These are phyloP conservation scores for Pseudocheirus occidentalis DNA, from an alignment of 2,797 vertebrate species.

Conservation along the genomic window DNA sequence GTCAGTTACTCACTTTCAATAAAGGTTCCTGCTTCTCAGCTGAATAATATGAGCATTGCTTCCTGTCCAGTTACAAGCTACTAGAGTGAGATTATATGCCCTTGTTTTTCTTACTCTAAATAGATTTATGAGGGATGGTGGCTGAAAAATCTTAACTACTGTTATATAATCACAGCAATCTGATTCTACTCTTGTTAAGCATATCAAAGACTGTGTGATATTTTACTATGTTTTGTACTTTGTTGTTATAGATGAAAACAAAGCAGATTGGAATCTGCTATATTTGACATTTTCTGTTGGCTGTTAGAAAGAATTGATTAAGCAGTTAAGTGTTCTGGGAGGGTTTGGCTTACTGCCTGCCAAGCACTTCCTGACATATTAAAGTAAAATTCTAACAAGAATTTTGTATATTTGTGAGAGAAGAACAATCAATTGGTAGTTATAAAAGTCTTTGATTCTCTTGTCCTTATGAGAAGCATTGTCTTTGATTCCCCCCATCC, in stretches of 20 bases:
- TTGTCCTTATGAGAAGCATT: neutral
- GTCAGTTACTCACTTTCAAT: neutral
- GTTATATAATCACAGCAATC: neutral
- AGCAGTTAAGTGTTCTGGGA: neutral
- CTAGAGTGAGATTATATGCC: neutral
- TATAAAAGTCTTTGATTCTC: neutral
- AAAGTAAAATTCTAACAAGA: conserved; percentile 1
- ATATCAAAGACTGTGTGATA: neutral
- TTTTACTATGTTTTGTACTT: neutral
- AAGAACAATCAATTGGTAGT: neutral
- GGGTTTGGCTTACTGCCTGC: neutral
- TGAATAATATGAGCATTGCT: neutral
- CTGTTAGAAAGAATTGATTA: conserved; percentile 6
- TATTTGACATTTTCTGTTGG: neutral
- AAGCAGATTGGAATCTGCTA: neutral
- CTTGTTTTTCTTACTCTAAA: neutral
- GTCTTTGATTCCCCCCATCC: neutral
- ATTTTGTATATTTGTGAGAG: neutral
- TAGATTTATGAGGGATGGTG: neutral
- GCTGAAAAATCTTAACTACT: neutral
- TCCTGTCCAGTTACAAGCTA: neutral
- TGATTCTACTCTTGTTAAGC: neutral
- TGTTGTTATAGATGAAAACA: neutral
- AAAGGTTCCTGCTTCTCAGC: neutral
- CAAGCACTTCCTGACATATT: conserved; percentile 19